Base-by-base conservation (phyloP, 1,140 invertebrate species). In the Ips typographus region DNA sequence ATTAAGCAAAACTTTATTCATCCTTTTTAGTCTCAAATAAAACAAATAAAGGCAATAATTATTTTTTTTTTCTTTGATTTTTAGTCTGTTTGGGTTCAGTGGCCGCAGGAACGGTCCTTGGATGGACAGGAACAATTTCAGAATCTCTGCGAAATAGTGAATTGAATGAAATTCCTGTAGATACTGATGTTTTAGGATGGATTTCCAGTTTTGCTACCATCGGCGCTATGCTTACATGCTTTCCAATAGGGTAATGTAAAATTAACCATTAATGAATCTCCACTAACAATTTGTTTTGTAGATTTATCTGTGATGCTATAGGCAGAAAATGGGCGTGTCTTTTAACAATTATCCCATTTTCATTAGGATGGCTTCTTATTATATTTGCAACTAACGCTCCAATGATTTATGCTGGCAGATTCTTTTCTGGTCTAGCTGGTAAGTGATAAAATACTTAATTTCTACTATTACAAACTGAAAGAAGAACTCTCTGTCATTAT, bases 241-340 rank as follows among this genome's bases (percentile, higher is more conserved):
- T 90, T 1, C 82, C 87, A 0, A 86, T 86, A 36, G 77, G 76
- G 22, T 80, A 86, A 63, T 40, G n/a, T 51, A 55, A 38, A 1
- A 22, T 22, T 22, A 5, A 1, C 53, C 53, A 55, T 38, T 55
- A n/a, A 1, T 6, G 2, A 2, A 22, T 47, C 37, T 55, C 1
- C 1, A 22, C 37, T 4, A 55, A 1, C 8, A 55, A 36, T 49
- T 62, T 49, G 6, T 39, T 22, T 57, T 63, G 39, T 36, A 71
- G 69, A 38, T 39, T 71, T 37, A 73, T 87, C 2, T 86, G 89
- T 8, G 89, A 92, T 66, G 77, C 81, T 7, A 81, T 91, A 47
- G 92, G 92, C 2, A 78, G 91, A 36, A 90, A 87, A 75, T 80
- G 79, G 7, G 84, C 89, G 0, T 87, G 93, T 80, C 70, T 91